Conservation (phyloP, 2,113 vertebrate species). For the Stictonetta naevosa region DNA sequence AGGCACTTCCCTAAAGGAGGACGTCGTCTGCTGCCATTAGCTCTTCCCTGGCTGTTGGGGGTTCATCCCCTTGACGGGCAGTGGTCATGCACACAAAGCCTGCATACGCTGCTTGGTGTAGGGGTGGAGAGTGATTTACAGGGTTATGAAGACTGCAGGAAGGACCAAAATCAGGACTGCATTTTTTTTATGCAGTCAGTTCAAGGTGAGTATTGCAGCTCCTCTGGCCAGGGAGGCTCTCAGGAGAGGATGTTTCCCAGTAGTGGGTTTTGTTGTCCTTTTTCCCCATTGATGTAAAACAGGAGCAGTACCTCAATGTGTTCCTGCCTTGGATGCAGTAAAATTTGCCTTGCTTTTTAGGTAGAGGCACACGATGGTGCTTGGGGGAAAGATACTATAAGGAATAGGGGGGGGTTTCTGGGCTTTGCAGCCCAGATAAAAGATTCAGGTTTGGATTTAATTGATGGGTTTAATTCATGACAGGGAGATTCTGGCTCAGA, state of each 20-base stretch:
- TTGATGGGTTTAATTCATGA: background rate
- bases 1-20: background rate
- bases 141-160: background rate
- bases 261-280: background rate
- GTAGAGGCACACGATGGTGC: background rate
- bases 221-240: background rate
- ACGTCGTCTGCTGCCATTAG: background rate
- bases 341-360: background rate
- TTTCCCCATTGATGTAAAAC: background rate
- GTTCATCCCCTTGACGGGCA: background rate
- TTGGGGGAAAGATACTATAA: background rate
- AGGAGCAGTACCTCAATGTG: background rate
- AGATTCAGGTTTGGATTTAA: background rate
- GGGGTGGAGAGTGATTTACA: rapidly evolving
- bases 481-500: background rate
- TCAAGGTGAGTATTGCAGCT: background rate
- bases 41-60: background rate
- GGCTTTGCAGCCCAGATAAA: background rate
- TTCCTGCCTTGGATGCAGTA: background rate
- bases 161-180: rapidly evolving
- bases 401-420: background rate
- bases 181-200: background rate
- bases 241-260: background rate
- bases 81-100: background rate
- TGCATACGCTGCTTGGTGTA: rapidly evolving